phyloP scores from a whole-genome alignment of 2,797 vertebrate species.

The Sebastes kiyomatsui region DNA sequence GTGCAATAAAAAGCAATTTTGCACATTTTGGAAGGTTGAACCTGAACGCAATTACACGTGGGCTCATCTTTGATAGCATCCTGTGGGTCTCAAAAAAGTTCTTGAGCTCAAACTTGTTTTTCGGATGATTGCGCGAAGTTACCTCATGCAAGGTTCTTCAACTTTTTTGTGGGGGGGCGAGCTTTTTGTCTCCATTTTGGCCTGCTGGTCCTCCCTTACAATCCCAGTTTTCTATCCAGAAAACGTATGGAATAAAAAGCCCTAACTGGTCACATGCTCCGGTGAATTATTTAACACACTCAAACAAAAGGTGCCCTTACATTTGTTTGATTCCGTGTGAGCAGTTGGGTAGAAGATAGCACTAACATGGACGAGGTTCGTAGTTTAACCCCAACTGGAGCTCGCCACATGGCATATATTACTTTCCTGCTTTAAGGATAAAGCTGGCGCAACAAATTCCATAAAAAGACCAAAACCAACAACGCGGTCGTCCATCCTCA shows the following conservation, averaged over 20 bases:
- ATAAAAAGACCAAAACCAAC: background rate
- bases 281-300: conserved; percentile 25
- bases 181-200: conserved; percentile 35
- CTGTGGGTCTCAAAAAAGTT: conserved; percentile 54
- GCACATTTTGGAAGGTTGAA: conserved; percentile 11
- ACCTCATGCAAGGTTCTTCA: conserved; percentile 55
- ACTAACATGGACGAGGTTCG: background rate
- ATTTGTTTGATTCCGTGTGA: background rate
- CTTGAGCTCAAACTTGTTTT: conserved; percentile 39
- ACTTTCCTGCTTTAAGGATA: background rate
- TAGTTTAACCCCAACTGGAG: background rate
- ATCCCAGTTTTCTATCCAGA: conserved; percentile 24
- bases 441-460: background rate
- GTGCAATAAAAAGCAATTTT: conserved; percentile 7
- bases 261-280: conserved; percentile 5
- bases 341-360: background rate
- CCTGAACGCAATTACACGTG: conserved; percentile 32
- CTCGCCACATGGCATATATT: background rate
- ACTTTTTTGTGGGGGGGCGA: conserved; percentile 14
- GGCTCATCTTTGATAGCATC: conserved; percentile 28
- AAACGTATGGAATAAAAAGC: conserved; percentile 8
- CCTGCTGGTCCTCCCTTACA: background rate
- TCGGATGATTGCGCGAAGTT: conserved; percentile 60
- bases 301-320: conserved; percentile 33
- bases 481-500: background rate